Evolutionary conservation across 1,140 invertebrate genomes (phyloP), one percentile per base, ranked within the genome.

Genomic region (Linepithema humile): DNA sequence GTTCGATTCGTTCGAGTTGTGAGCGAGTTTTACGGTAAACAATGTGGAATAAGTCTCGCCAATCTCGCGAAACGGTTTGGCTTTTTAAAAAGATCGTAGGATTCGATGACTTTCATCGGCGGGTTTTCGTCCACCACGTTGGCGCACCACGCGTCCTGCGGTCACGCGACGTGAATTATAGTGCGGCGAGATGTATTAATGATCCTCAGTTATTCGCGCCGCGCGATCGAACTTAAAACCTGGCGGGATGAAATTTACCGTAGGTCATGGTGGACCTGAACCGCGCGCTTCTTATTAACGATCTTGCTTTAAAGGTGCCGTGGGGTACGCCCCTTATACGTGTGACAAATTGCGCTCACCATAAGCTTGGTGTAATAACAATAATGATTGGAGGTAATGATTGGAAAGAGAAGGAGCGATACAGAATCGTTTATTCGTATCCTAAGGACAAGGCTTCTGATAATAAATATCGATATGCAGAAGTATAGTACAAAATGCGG

Each of bases 261-360:
- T 65, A 75, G 73, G 73, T 75, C 73, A 75, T 64, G 73, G 59
- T 65, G 59, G 40, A 29, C 38, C 73, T 62, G 43, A 62, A 75
- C 73, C 57, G 57, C 73, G 40, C 20, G 73, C 73, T 75, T 50
- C 59, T 75, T 75, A 65, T 75, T 75, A 75, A 75, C 73, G 59
- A 75, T 64, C 59, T 29, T 75, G 20, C 73, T 75, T 75, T 75
- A 75, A 75, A 75, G 59, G 29, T 65, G n/a, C 59, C 59, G 40
- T 32, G 29, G 12, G 29, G 43, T 65, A 75, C 59, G 73, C 73
- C 73, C 62, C 73, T 64, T 75, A 64, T 23, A 45, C 29, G 40
- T 75, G 40, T 75, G 73, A 75, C 73, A 75, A 75, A 75, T 75
- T 75, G 26, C 59, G 29, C 40, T 48, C 59, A n/a, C 40, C 40